phyloP scores from a whole-genome alignment of 2,797 vertebrate genomes.

The Lepus oiostolus region DNA sequence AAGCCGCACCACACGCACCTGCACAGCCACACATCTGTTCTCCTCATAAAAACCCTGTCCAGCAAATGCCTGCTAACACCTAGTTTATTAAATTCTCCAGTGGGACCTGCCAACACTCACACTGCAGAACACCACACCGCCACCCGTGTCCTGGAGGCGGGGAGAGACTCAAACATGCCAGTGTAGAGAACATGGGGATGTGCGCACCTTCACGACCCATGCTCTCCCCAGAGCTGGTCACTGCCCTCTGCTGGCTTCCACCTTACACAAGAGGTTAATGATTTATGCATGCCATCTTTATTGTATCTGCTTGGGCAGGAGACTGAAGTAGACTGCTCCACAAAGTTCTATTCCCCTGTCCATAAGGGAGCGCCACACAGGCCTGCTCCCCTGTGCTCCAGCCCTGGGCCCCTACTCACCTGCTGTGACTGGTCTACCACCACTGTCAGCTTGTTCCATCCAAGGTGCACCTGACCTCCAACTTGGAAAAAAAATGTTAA shows the following conservation, averaged over 20 bases:
- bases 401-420: background rate
- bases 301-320: background rate
- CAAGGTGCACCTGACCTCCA: background rate
- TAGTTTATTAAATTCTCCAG: background rate
- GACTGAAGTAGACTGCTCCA: background rate
- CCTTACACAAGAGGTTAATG: background rate
- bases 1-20: background rate
- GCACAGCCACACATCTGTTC: background rate
- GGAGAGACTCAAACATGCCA: background rate
- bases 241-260: background rate
- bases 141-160: too few species aligned
- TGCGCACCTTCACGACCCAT: background rate
- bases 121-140: rapidly evolving
- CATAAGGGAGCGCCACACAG: rapidly evolving
- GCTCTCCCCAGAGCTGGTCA: background rate
- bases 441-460: too few species aligned
- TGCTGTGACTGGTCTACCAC: background rate
- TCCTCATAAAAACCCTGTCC: background rate
- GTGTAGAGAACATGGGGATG: background rate
- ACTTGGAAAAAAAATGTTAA: background rate
- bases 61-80: rapidly evolving
- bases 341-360: background rate
- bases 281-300: background rate
- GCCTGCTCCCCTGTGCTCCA: rapidly evolving
- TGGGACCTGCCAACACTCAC: background rate